A percentile compares a stretch with the other conserved stretches of the same genome.
Evolutionary conservation across 2,888 invertebrate species (phyloP).

Genomic region (Ichneumoninae sp.): DNA sequence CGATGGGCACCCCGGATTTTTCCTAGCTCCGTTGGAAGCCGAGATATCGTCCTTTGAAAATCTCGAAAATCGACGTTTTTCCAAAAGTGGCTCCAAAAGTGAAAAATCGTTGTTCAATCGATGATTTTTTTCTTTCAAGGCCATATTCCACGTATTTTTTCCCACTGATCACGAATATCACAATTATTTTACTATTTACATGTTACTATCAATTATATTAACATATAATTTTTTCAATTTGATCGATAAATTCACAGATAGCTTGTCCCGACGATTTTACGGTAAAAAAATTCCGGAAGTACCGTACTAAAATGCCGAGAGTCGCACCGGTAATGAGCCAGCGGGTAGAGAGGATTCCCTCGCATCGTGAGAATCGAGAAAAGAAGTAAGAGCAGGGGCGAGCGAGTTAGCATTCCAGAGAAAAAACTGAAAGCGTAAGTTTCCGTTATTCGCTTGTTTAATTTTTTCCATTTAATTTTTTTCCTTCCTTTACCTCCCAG

Average conservation of each 20-base stretch:
- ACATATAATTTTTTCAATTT: too few relatives aligned
- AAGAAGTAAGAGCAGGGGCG: conserved; percentile 45
- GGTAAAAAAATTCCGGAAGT: background rate
- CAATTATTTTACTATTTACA: too few relatives aligned
- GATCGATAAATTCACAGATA: too few relatives aligned
- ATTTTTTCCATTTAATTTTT: conserved; percentile 6
- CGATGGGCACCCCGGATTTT: background rate
- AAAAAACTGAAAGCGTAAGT: conserved; percentile 49
- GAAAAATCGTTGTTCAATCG: too few relatives aligned
- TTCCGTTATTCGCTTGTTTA: conserved; percentile 10
- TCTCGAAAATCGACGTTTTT: too few relatives aligned
- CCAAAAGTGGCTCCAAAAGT: too few relatives aligned
- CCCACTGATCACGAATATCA: too few relatives aligned
- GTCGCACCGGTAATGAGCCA: background rate
- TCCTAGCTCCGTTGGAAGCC: too few relatives aligned
- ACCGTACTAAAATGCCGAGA: background rate
- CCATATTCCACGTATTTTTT: too few relatives aligned
- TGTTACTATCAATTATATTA: background rate
- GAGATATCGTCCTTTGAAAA: too few relatives aligned
- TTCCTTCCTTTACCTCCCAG: background rate
- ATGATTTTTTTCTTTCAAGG: too few relatives aligned
- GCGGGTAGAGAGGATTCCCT: conserved; percentile 13
- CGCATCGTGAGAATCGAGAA: conserved; percentile 30
- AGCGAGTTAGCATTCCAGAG: conserved; percentile 16
- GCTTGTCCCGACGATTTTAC: background rate